phyloP scores from a whole-genome alignment of 2,797 vertebrate genomes.

The Buphagus erythrorhynchus region DNA sequence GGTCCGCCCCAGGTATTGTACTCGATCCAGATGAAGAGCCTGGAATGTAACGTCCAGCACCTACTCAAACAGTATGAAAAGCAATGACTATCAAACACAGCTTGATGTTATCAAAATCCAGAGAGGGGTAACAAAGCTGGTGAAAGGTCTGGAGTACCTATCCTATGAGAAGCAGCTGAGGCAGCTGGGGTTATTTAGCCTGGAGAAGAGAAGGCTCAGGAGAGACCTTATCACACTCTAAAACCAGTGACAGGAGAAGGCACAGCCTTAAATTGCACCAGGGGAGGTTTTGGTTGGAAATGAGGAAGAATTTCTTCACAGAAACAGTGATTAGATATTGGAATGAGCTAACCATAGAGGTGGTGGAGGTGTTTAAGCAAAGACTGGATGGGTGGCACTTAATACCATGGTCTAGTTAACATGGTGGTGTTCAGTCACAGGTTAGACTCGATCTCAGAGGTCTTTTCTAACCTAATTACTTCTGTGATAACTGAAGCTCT shows the following conservation, averaged over 20 bases:
- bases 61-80: slow-evolving; percentile 66
- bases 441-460: fast-evolving
- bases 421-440: background rate
- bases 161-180: fast-evolving
- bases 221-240: background rate
- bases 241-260: background rate
- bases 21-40: slow-evolving; percentile 75
- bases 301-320: background rate
- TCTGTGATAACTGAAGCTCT: background rate
- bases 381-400: background rate
- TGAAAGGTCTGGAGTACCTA: background rate
- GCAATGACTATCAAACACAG: background rate
- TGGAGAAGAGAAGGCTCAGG: background rate
- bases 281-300: background rate
- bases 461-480: background rate
- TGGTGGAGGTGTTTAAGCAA: background rate
- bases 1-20: slow-evolving; percentile 79
- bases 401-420: background rate
- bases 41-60: slow-evolving; percentile 90
- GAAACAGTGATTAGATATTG: background rate
- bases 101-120: background rate
- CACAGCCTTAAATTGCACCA: background rate
- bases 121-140: background rate
- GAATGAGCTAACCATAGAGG: background rate
- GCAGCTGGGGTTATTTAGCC: background rate